These are phyloP conservation scores for Myiothlypis coronata DNA, from an alignment of 2,797 vertebrate genomes.

Conservation along the genomic window DNA sequence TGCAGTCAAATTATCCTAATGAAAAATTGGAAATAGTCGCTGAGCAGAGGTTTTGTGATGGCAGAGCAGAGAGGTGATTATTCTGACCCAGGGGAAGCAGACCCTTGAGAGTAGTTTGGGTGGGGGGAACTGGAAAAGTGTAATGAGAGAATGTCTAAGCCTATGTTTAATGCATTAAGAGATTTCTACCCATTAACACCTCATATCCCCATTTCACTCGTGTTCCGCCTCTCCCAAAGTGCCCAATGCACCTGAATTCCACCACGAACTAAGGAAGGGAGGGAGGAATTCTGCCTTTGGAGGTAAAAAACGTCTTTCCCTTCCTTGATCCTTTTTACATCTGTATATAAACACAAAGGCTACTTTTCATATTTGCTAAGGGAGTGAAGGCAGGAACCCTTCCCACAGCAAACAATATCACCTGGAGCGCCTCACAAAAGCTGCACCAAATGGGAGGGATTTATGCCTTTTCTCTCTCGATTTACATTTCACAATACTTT, in stretches of 20 bases:
- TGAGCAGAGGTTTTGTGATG: conserved; percentile 18
- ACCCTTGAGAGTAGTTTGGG: neutral
- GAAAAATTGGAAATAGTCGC: conserved; percentile 50
- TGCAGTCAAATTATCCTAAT: conserved; percentile 27
- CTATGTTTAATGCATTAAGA: conserved; percentile 3
- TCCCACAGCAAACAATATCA: neutral
- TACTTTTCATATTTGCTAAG: neutral
- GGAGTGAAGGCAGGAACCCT: neutral
- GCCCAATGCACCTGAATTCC: neutral
- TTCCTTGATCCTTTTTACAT: neutral
- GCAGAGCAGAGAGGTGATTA: conserved; percentile 34
- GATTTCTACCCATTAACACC: conserved; percentile 37
- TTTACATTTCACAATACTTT: neutral
- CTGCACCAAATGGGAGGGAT: neutral
- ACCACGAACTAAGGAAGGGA: neutral
- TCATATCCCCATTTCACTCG: neutral
- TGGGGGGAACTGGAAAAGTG: conserved; percentile 7
- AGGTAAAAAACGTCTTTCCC: neutral
- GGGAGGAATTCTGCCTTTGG: neutral
- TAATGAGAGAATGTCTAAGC: neutral
- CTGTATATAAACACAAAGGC: neutral
- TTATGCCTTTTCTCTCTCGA: neutral
- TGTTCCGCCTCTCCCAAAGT: neutral
- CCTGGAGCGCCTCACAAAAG: neutral
- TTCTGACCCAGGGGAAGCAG: neutral